Evolutionary conservation across 2,797 vertebrate genomes (phyloP).

Genomic region (Cuculus canorus): DNA sequence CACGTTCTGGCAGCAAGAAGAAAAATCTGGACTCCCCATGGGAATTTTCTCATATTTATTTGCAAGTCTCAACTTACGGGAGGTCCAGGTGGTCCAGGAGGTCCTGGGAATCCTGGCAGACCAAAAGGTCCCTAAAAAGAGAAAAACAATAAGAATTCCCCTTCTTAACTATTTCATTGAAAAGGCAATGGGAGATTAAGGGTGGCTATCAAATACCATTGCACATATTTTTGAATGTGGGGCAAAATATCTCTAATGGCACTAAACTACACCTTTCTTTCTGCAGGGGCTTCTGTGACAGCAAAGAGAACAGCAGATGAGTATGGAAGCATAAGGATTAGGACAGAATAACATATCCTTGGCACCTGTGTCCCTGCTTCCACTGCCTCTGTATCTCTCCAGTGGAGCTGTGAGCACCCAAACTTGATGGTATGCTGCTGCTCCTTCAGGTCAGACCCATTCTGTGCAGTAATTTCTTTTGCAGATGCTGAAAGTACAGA

Average conservation of each 20-base stretch:
- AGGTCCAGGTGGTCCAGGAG: slow-evolving; percentile 88
- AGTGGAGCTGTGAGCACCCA: not conserved
- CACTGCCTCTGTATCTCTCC: not conserved
- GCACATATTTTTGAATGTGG: not conserved
- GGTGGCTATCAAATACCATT: not conserved
- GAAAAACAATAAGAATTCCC: not conserved
- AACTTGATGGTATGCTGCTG: not conserved
- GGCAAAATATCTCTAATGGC: not conserved
- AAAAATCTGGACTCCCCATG: not conserved
- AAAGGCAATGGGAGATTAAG: not conserved
- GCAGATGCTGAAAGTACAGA: not conserved
- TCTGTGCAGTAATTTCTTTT: not conserved
- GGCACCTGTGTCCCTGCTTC: not conserved
- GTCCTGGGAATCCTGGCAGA: slow-evolving; percentile 88
- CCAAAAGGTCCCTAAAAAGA: slow-evolving; percentile 88
- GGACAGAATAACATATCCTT: not conserved
- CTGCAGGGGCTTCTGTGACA: not conserved
- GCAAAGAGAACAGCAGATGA: not conserved
- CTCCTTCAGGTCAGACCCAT: not conserved
- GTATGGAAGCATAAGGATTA: not conserved
- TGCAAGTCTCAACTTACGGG: slow-evolving; percentile 83
- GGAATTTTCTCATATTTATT: not conserved
- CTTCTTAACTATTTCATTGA: not conserved
- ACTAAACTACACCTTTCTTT: not conserved
- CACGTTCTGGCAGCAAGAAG: not conserved